phyloP scores from a whole-genome alignment of 2,113 vertebrate genomes.

The Ifrita kowaldi region DNA sequence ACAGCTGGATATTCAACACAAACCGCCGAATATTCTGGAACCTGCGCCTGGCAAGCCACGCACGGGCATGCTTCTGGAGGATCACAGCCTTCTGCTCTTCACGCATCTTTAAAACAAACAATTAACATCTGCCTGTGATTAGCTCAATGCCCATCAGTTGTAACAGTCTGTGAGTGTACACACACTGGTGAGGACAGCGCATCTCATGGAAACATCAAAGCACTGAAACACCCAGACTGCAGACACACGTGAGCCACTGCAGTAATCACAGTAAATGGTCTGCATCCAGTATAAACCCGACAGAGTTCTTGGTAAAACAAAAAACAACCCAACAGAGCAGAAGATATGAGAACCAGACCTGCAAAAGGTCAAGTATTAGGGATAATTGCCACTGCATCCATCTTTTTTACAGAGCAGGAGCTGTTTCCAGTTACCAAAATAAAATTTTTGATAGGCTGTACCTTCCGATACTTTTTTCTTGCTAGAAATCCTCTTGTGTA shows the following conservation, averaged over 20 bases:
- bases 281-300: not conserved
- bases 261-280: not conserved
- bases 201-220: not conserved
- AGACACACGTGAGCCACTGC: not conserved
- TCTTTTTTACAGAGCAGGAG: rapidly evolving
- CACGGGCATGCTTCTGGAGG: constrained; percentile 90
- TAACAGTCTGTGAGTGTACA: not conserved
- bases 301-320: not conserved
- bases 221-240: not conserved
- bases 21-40: constrained; percentile 91
- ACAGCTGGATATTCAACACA: constrained; percentile 92
- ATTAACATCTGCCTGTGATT: not conserved
- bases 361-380: not conserved
- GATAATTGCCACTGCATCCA: not conserved
- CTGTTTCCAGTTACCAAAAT: not conserved
- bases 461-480: constrained; percentile 85
- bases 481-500: constrained; percentile 86
- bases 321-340: not conserved
- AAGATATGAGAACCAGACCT: not conserved
- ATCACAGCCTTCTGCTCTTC: constrained; percentile 89
- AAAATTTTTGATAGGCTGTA: constrained; percentile 2
- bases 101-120: constrained; percentile 78
- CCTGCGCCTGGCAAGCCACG: constrained; percentile 89
- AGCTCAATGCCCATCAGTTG: not conserved
- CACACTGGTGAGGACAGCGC: not conserved